These are phyloP conservation scores for Malaclemys terrapin DNA, from an alignment of 2,113 vertebrate species.

Conservation along the genomic window DNA sequence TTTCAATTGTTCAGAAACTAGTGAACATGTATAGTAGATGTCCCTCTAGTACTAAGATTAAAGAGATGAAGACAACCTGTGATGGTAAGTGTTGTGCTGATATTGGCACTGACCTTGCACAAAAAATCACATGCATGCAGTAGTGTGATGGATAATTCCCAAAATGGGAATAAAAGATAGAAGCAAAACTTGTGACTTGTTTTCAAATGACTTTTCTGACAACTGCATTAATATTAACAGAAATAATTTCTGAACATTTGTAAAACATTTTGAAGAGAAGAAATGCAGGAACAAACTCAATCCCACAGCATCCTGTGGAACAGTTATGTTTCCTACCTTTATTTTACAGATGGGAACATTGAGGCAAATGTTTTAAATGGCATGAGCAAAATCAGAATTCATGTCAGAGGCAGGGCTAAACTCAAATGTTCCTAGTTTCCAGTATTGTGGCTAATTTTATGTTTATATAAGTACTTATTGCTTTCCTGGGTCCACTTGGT, in stretches of 20 bases:
- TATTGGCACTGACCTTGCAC: not conserved
- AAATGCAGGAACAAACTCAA: not conserved
- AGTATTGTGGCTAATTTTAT: not conserved
- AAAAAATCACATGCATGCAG: not conserved
- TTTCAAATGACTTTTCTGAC: not conserved
- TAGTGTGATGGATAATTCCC: not conserved
- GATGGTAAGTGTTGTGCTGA: not conserved
- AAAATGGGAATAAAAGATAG: not conserved
- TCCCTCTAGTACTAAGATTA: not conserved
- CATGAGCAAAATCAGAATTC: not conserved
- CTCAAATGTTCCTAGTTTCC: not conserved
- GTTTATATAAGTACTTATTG: not conserved
- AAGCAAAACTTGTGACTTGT: not conserved
- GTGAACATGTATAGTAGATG: not conserved
- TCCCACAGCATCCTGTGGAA: not conserved
- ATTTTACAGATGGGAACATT: not conserved
- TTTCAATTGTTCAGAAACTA: not conserved
- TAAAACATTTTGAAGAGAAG: not conserved
- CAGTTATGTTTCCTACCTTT: not conserved
- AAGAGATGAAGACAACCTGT: fast-evolving
- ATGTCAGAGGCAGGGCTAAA: not conserved
- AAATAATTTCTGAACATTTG: not conserved
- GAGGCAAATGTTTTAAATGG: not conserved
- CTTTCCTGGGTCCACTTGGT: too few relatives aligned
- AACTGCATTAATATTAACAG: not conserved